Base-by-base conservation (phyloP, 2,888 invertebrate species). In the Troilus luridus region DNA sequence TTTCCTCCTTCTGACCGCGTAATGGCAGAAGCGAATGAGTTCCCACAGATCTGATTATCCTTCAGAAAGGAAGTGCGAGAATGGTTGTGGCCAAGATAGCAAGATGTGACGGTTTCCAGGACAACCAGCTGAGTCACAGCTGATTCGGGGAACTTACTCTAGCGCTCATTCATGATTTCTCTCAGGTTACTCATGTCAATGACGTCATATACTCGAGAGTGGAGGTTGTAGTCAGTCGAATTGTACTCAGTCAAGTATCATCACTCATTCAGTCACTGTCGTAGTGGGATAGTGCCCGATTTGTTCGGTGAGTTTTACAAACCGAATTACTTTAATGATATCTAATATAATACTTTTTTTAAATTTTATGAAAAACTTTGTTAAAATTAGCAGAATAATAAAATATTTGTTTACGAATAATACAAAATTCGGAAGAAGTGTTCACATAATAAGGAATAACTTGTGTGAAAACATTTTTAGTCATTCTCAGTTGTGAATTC, bases 101-200 rank as follows among this genome's bases (percentile, higher is more conserved):
- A n/a, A 56, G 56, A 58, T 58, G 85, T n/a, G 85, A 85, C 56
- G 85, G 85, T 85, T 85, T 56, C 85, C 85, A 85, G 56, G 85
- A 5, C 41, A 41, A 41, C 41, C 41, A 41, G 41, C 41, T 85
- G 85, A 85, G 21, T 85, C 54, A 85, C 56, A 2, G 1, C 21
- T 3, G 56, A 58, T 56, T 85, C 85, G 56, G 85, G 56, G 85
- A 85, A 85, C n/a, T 58, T 85, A 58, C 85, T 85, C 85, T 56
- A 41, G 41, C 85, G 56, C 85, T 58, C 85, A 85, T 85, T 85
- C 85, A 85, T 85, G 85, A 85, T 85, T 85, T 85, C 85, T 56
- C 85, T 85, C 85, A 85, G 85, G 85, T 85, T 85, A 85, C 56
- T 85, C 85, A 85, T 85, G 54, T 56, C 56, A 3, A 85, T 85